Evolutionary conservation across 1,140 invertebrate genomes (phyloP), one percentile per base, ranked within the genome.

Genomic region (Teleogryllus occipitalis): DNA sequence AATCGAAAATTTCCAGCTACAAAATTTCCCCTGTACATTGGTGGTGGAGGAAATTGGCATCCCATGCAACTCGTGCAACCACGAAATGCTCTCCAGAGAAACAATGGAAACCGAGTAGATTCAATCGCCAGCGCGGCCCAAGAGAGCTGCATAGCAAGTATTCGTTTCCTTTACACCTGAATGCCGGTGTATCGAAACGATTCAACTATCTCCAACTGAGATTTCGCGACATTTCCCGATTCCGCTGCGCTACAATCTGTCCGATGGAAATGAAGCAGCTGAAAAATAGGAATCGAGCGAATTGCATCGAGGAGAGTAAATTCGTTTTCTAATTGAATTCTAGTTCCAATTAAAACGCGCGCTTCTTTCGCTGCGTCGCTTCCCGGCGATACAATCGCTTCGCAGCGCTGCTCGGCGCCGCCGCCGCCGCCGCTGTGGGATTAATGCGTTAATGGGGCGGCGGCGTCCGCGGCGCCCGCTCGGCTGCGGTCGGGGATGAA

Each of bases 321-420:
- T 65, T 65, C 54, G 54, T 65, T 65, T 65, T 65, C 54, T 65
- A 65, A 65, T 65, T 65, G 54, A 65, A 65, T 65, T 65, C 54
- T 65, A 65, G 10, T 65, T 65, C 18, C 54, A 65, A 65, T 65
- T 65, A 65, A 65, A 65, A 14, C 54, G 54, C 54, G 54, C 54
- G 54, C 54, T 65, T 65, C 54, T 65, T 65, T 65, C 18, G 10
- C 54, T 65, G 10, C 10, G 10, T 65, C 54, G 54, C 54, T 18
- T 65, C 54, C 54, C 54, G 7, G 10, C 54, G 54, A 65, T 65
- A 65, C 54, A 65, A 65, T 65, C 54, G 54, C 54, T 7, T 2
- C 54, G 27, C 27, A 39, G 27, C 18, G 54, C 54, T 18, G 10
- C 54, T 7, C 54, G 10, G 10, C 18, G 18, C 54, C 54, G 54